Evolutionary conservation across 2,797 vertebrate genomes (phyloP), one percentile per base, ranked within the genome.

Genomic region (Takifugu rubripes): DNA sequence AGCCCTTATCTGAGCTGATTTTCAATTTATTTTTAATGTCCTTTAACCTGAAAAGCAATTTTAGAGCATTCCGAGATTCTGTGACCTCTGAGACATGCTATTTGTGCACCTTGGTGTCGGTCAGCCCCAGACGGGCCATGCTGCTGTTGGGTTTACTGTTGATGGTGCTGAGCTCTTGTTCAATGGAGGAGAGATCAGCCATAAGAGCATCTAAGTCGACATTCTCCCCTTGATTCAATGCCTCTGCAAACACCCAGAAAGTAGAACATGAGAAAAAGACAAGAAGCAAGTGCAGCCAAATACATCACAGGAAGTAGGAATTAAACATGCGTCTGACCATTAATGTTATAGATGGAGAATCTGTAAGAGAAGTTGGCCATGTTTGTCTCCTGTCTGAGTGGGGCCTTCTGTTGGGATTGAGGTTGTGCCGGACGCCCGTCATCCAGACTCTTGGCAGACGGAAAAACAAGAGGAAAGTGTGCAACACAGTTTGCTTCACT

Each of bases 331-430:
- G 27, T 52, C 25, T 86, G 81, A 98, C 97, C 97, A 66, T 98
- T 98, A 78, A 99, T 92, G 86, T 98, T 99, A 84, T 98, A 98
- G 90, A 99, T 95, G 70, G 96, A 99, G 90, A 99, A 98, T 49
- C 97, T 93, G 78, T 98, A 98, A n/a, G 96, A 97, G 88, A 99
- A 98, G 87, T 97, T 98, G 68, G 96, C 97, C 84, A 98, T 95
- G 88, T 97, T 99, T 52, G 95, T 94, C 74, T 99, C 97, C 60
- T 97, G 95, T 68, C 91, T 92, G 76, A 97, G 94, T 56, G 97
- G 96, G 16, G 96, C 94, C 79, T 96, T 96, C 69, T 94, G 92
- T 49, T 85, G 73, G 9, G 93, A 3, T 14, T 14, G 80, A 8
- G 93, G 89, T 24, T 90, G 94, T 17, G 79, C 81, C 0, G 81